Evolutionary conservation across 2,113 vertebrate species (phyloP).

Genomic region (Antechinus stuartii): DNA sequence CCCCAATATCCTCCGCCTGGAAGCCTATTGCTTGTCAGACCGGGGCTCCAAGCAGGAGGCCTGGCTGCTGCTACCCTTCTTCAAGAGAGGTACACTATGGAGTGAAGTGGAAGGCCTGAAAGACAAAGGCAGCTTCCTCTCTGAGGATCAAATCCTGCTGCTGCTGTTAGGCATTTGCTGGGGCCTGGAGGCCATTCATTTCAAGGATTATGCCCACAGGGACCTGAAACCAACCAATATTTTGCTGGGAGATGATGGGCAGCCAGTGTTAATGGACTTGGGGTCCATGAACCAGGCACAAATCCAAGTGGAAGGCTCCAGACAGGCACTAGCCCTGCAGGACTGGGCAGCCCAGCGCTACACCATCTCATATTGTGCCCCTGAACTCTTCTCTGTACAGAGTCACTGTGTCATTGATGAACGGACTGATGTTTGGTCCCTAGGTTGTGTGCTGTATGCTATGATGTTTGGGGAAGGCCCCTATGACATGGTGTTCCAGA

Average conservation of each 20-base stretch:
- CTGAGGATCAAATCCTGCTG: conserved; percentile 91
- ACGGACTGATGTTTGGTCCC: conserved; percentile 97
- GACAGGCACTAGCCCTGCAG: conserved; percentile 94
- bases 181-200: conserved; percentile 94
- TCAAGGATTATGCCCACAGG: conserved; percentile 96
- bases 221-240: conserved; percentile 98
- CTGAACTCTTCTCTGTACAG: conserved; percentile 95
- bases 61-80: conserved; percentile 95
- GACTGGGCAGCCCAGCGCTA: conserved; percentile 93
- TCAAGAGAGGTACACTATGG: conserved; percentile 96
- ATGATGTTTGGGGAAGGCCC: conserved; percentile 99
- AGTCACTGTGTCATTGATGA: conserved; percentile 97
- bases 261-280: conserved; percentile 95
- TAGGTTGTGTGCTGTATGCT: conserved; percentile 96
- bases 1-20: conserved; percentile 92
- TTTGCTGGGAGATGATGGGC: conserved; percentile 93
- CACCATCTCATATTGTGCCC: conserved; percentile 95
- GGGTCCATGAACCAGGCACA: conserved; percentile 96
- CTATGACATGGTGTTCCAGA: conserved; percentile 96
- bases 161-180: conserved; percentile 94
- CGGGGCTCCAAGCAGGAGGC: conserved; percentile 93
- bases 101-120: conserved; percentile 92
- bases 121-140: conserved; percentile 91
- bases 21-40: conserved; percentile 91
- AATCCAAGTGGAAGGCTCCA: conserved; percentile 90